A percentile compares a stretch with the other conserved stretches of the same genome.
These are phyloP conservation scores for Aphelinus atriplicis DNA, from an alignment of 1,140 invertebrate species.

Conservation along the genomic window DNA sequence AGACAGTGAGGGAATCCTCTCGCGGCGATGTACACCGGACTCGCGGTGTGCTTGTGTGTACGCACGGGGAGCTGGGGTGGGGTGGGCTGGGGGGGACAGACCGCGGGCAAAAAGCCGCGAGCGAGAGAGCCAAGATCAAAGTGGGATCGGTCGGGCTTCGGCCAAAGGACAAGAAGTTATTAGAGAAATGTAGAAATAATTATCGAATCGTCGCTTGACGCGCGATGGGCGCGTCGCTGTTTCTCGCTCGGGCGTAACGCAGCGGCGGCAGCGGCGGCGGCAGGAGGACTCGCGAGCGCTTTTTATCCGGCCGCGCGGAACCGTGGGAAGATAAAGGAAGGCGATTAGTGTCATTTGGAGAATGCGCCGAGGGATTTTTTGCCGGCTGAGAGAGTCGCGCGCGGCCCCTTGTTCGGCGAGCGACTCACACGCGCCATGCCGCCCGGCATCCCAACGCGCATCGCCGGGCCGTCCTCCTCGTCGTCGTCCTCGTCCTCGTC, in stretches of 20 bases:
- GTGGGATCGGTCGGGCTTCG: not conserved
- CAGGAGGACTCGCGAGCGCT: slow-evolving; percentile 39
- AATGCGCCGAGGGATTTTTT: slow-evolving; percentile 60
- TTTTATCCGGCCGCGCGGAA: slow-evolving; percentile 53
- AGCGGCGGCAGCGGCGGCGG: not conserved
- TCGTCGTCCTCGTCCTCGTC: slow-evolving; percentile 5
- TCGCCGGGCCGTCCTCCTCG: not conserved
- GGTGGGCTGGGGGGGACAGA: no score
- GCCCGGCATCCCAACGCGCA: slow-evolving; percentile 20
- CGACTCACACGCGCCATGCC: slow-evolving; percentile 33
- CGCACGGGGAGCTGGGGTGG: no score
- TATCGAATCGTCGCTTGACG: slow-evolving; percentile 57
- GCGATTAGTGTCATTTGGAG: slow-evolving; percentile 66
- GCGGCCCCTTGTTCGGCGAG: slow-evolving; percentile 47
- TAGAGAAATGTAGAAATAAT: slow-evolving; percentile 62
- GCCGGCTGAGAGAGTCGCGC: slow-evolving; percentile 47
- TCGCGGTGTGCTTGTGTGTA: no score
- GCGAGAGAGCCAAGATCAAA: slow-evolving; percentile 13
- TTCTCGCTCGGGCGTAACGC: slow-evolving; percentile 7
- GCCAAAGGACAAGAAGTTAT: slow-evolving; percentile 49
- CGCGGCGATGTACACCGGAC: no score
- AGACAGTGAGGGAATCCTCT: no score
- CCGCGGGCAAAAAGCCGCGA: slow-evolving; percentile 9
- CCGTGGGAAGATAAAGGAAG: slow-evolving; percentile 66
- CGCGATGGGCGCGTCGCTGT: slow-evolving; percentile 24